Percentiles rank a stretch among this genome's conserved stretches.
phyloP scores from a whole-genome alignment of 2,888 invertebrate species.

The Meiosimyza decipiens region DNA sequence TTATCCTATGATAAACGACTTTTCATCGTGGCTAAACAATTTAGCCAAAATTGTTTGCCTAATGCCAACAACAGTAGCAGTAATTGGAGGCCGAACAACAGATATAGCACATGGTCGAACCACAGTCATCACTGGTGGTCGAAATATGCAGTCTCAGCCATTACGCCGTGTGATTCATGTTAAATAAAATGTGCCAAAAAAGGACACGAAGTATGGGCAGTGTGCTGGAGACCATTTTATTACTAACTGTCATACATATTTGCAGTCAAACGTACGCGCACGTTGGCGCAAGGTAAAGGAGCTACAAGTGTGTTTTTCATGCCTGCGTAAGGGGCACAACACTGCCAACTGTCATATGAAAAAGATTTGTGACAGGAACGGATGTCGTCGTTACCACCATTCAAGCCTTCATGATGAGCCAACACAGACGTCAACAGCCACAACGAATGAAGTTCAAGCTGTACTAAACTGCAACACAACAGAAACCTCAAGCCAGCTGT shows the following conservation, averaged over 20 bases:
- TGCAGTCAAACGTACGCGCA: not conserved
- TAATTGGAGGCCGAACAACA: not conserved
- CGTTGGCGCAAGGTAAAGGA: constrained; percentile 3
- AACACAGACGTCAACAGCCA: not conserved
- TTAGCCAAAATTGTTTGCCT: not conserved
- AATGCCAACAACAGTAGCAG: not conserved
- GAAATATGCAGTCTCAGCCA: not conserved
- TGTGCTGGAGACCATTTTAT: not conserved
- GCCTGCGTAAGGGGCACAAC: constrained; percentile 6
- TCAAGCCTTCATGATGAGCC: not conserved
- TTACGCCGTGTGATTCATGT: not conserved
- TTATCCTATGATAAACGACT: not conserved
- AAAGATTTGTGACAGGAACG: constrained; percentile 1
- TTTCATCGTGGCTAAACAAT: not conserved
- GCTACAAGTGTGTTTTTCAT: constrained; percentile 20
- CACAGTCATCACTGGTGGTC: too few species aligned
- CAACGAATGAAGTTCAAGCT: not conserved
- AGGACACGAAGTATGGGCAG: not conserved
- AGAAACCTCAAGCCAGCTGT: constrained; percentile 11
- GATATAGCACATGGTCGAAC: too few species aligned
- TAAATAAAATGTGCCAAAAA: not conserved
- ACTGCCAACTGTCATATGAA: constrained; percentile 6
- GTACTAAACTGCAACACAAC: not conserved
- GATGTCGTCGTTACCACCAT: constrained; percentile 17
- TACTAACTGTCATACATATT: not conserved